Evolutionary conservation across 2,888 invertebrate species (phyloP), one percentile per base, ranked within the genome.

Genomic region (Ctenicera cuprea): DNA sequence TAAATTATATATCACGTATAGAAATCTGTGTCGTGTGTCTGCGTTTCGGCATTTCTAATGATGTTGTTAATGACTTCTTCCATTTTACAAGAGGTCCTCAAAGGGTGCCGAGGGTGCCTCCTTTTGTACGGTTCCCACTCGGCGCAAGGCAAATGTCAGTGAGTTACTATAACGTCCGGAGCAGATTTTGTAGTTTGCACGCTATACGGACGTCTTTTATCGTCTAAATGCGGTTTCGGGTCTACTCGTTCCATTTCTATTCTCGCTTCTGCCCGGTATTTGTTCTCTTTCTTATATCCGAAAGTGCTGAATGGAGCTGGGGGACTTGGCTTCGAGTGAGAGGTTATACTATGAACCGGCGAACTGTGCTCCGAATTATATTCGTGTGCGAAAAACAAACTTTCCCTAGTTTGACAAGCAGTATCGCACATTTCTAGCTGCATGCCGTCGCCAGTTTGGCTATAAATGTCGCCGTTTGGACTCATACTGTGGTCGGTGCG

Each of bases 141-240:
- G 90, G 91, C 92, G 89, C 90, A 90, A 91, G 92, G 81, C 87
- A 88, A 86, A 82, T 91, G 92, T 93, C 92, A 93, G 91, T 93
- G 93, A 76, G 93, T 93, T 82, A 95, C 95, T 84, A 96, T 95
- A 82, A 96, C 96, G 87, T 96, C 96, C 61, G 96, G 96, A 0
- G 96, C 96, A 70, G 96, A 95, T 83, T 95, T 94, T 72, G 95
- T 95, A 70, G 95, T 95, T 85, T 95, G 93, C 72, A 92, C 92
- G 87, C 95, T 94, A 87, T 93, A 94, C 54, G 94, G 94, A 62
- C 93, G 88, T 48, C 91, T 88, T 80, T 80, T 81, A 41, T 82
- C 81, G 43, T 81, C 81, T 52, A 75, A 69, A 63, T 77, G 74
- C 37, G 77, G 68, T 52, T 76, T 74, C 20, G 73, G 64, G 41